Conservation (phyloP, 1,140 invertebrate genomes). For the Sogatella furcifera region DNA sequence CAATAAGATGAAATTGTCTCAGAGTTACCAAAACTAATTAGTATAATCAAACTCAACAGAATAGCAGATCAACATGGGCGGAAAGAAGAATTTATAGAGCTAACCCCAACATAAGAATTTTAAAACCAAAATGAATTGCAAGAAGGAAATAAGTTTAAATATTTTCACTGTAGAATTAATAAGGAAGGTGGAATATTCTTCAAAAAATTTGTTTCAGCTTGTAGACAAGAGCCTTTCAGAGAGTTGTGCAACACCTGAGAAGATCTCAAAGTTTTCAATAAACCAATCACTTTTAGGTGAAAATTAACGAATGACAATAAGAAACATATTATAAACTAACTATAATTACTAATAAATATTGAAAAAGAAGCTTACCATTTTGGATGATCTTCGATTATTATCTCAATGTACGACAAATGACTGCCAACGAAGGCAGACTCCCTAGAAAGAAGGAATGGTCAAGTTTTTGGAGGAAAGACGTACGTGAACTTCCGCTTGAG, state of each 20-base stretch:
- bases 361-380: conserved; percentile 57
- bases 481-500: not conserved
- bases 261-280: conserved; percentile 19
- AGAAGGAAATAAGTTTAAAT: no score
- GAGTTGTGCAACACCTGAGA: conserved; percentile 30
- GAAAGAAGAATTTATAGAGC: no score
- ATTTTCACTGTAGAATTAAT: no score
- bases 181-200: no score
- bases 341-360: not conserved
- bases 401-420: conserved; percentile 56
- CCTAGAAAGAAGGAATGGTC: conserved; percentile 31
- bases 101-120: no score
- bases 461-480: no score
- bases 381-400: conserved; percentile 72
- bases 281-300: conserved; percentile 20
- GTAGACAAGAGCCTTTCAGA: conserved; percentile 22
- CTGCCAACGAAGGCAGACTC: conserved; percentile 75
- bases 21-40: no score
- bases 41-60: no score
- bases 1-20: no score
- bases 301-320: not conserved
- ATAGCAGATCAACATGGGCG: no score
- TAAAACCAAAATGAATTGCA: no score
- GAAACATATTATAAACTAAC: conserved; percentile 6
- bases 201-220: no score